Percentiles rank a stretch among this genome's conserved stretches.
These are phyloP conservation scores for Nemotelus pantherinus DNA, from an alignment of 2,888 invertebrate species.

Conservation along the genomic window DNA sequence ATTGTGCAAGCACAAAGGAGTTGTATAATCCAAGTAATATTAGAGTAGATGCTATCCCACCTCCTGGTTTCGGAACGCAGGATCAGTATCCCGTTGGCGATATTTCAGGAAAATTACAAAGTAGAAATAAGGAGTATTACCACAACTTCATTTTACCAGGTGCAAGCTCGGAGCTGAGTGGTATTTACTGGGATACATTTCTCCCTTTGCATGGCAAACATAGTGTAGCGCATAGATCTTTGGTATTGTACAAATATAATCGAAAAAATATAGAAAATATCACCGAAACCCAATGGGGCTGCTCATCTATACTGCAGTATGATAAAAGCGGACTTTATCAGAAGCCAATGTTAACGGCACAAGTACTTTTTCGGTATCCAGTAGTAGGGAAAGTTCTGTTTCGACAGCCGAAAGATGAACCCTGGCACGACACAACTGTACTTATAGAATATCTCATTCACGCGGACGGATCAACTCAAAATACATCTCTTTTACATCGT, in stretches of 20 bases:
- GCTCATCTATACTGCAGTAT: slow-evolving; percentile 73
- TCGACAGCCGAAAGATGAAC: slow-evolving; percentile 80
- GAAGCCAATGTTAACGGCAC: slow-evolving; percentile 78
- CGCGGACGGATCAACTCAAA: slow-evolving; percentile 82
- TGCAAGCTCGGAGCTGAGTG: slow-evolving; percentile 76
- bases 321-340: slow-evolving; percentile 74
- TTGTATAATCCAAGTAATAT: slow-evolving; percentile 80
- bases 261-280: slow-evolving; percentile 58
- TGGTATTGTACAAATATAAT: slow-evolving; percentile 65
- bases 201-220: slow-evolving; percentile 82
- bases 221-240: slow-evolving; percentile 82
- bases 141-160: slow-evolving; percentile 75
- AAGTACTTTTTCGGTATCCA: slow-evolving; percentile 86
- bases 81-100: slow-evolving; percentile 93
- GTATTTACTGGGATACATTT: slow-evolving; percentile 84
- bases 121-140: slow-evolving; percentile 74
- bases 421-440: slow-evolving; percentile 86
- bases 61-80: slow-evolving; percentile 82
- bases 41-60: slow-evolving; percentile 70
- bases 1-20: slow-evolving; percentile 77
- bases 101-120: slow-evolving; percentile 84
- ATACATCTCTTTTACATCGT: slow-evolving; percentile 78
- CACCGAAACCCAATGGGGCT: slow-evolving; percentile 63
- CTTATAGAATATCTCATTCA: slow-evolving; percentile 86
- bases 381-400: slow-evolving; percentile 86